A percentile compares a stretch with the other conserved stretches of the same genome.
These are phyloP conservation scores for Xenopus laevis DNA, from an alignment of 2,113 vertebrate genomes.

Conservation along the genomic window DNA sequence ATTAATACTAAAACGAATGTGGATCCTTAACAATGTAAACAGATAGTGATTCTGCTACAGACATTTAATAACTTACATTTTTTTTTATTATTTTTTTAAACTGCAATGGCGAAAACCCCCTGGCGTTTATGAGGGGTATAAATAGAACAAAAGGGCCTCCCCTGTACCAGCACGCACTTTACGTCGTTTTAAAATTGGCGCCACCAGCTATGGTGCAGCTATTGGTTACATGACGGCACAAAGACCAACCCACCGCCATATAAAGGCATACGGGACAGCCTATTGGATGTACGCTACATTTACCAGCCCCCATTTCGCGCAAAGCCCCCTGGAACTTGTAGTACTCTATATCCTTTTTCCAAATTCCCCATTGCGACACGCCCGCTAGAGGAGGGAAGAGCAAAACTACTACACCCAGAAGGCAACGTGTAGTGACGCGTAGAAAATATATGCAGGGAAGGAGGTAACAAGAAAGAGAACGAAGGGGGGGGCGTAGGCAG, in stretches of 20 bases:
- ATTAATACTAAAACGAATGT: too few species aligned
- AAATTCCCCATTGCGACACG: slow-evolving; percentile 16
- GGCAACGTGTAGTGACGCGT: slow-evolving; percentile 23
- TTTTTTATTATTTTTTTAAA: too few species aligned
- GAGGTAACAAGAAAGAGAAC: slow-evolving; percentile 4
- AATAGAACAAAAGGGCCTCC: not conserved
- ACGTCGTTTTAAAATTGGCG: slow-evolving; percentile 21
- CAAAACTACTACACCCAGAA: slow-evolving; percentile 34
- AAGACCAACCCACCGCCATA: slow-evolving; percentile 13
- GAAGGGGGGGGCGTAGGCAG: slow-evolving; percentile 14
- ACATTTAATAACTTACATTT: too few species aligned
- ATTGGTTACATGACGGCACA: not conserved
- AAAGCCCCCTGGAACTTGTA: slow-evolving; percentile 29
- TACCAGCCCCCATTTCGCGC: not conserved
- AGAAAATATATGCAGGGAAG: not conserved
- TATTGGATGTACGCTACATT: not conserved
- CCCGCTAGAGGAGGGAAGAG: slow-evolving; percentile 17
- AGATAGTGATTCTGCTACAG: too few species aligned
- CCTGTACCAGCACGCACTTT: not conserved
- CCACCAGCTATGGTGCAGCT: not conserved
- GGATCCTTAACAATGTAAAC: too few species aligned
- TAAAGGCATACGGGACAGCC: not conserved
- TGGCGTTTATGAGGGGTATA: not conserved
- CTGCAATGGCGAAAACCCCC: not conserved
- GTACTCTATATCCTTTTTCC: not conserved